phyloP scores from a whole-genome alignment of 2,888 invertebrate genomes.

The Gari tellinella region DNA sequence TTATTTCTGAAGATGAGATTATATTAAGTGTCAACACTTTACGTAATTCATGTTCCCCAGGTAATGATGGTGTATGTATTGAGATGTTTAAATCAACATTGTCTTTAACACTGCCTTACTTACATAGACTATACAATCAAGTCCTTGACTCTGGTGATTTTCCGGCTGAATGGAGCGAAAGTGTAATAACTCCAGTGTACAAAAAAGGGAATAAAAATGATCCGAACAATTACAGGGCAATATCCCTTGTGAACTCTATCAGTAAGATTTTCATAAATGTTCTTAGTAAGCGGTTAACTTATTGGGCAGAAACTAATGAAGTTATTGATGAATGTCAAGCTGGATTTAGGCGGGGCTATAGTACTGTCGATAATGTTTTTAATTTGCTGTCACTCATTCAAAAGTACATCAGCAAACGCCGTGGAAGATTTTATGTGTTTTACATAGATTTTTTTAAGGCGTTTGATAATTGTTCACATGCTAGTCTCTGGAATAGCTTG shows the following conservation, averaged over 20 bases:
- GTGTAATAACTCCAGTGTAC: conserved; percentile 5
- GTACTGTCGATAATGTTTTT: conserved; percentile 14
- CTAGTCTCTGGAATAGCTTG: conserved; percentile 7
- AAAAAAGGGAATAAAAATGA: conserved; percentile 4
- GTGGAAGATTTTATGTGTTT: conserved; percentile 14
- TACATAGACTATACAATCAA: conserved; percentile 1
- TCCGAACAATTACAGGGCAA: conserved; percentile 38
- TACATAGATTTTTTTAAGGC: conserved; percentile 14
- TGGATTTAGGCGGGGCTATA: conserved; percentile 1
- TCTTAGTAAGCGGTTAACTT: background rate
- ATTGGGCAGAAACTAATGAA: conserved; percentile 2
- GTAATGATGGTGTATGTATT: conserved; percentile 3
- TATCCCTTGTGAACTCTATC: conserved; percentile 26
- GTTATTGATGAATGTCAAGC: conserved; percentile 12
- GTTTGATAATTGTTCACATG: conserved; percentile 9
- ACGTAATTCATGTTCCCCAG: conserved; percentile 1
- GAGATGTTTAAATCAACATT: conserved; percentile 7
- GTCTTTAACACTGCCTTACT: background rate
- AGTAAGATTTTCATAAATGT: conserved; percentile 19
- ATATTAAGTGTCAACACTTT: background rate
- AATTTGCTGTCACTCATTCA: conserved; percentile 4
- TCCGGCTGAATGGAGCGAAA: background rate
- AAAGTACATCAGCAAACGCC: conserved; percentile 5
- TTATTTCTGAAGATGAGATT: conserved; percentile 11
- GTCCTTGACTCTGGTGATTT: background rate